phyloP scores from a whole-genome alignment of 2,113 vertebrate species.

The Megatriorchis doriae region DNA sequence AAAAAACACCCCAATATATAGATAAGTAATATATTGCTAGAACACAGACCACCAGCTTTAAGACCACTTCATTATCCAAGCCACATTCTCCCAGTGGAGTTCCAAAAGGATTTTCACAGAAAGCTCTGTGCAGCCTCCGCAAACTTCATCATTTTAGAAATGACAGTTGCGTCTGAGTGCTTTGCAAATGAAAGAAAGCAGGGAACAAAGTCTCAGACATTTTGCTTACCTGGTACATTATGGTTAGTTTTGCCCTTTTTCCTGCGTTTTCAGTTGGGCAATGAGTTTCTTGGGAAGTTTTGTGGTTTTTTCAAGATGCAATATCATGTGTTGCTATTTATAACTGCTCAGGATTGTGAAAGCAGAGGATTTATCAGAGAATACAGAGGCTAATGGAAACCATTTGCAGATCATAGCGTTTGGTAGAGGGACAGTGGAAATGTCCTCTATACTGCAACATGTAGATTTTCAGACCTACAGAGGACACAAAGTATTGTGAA shows the following conservation, averaged over 20 bases:
- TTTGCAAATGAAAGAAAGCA: not conserved
- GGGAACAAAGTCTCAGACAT: not conserved
- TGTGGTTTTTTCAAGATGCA: not conserved
- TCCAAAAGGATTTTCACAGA: not conserved
- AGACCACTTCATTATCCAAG: not conserved
- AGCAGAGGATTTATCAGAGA: not conserved
- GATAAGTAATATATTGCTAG: not conserved
- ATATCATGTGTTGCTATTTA: not conserved
- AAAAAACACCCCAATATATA: not conserved
- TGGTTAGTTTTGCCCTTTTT: not conserved
- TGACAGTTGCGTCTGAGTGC: rapidly evolving
- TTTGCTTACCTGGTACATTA: not conserved
- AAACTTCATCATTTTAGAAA: not conserved
- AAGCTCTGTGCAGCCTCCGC: not conserved
- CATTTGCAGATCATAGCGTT: not conserved
- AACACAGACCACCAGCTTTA: not conserved
- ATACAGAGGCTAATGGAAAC: not conserved
- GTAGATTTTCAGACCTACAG: not conserved
- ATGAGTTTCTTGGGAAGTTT: not conserved
- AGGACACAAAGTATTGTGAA: not conserved
- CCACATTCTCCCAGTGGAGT: not conserved
- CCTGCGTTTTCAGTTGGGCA: not conserved
- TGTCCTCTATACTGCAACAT: not conserved
- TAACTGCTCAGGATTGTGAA: constrained; percentile 12
- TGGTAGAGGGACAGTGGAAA: not conserved